phyloP scores from a whole-genome alignment of 1,140 invertebrate genomes.

The Leptopilina clavipes region DNA sequence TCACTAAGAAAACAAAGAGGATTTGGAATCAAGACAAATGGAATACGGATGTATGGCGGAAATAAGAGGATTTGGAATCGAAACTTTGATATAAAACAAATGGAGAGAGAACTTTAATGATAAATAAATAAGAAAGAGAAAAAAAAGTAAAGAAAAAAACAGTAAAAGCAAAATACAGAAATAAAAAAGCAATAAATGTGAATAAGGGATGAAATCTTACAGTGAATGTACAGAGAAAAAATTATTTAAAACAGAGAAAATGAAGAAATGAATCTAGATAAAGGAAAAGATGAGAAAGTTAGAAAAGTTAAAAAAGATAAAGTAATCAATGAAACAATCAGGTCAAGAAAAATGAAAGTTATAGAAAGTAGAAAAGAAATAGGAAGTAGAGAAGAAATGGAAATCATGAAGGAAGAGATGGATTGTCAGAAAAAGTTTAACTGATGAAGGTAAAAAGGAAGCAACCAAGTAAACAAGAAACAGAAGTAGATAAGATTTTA shows the following conservation, averaged over 20 bases:
- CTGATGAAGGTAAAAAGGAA: too few species aligned
- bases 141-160: not conserved
- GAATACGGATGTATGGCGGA: not conserved
- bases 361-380: slow-evolving; percentile 43
- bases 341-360: not conserved
- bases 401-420: slow-evolving; percentile 37
- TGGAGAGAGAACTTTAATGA: not conserved
- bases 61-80: not conserved
- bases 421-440: too few species aligned
- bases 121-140: not conserved
- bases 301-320: slow-evolving; percentile 15
- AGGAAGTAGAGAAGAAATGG: slow-evolving; percentile 37
- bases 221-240: too few species aligned
- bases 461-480: too few species aligned
- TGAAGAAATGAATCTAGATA: slow-evolving; percentile 17
- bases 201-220: too few species aligned
- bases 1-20: slow-evolving; percentile 47
- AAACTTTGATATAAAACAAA: not conserved
- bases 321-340: not conserved
- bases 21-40: not conserved
- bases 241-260: too few species aligned
- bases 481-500: too few species aligned
- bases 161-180: slow-evolving; percentile 39
- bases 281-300: slow-evolving; percentile 32
- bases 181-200: slow-evolving; percentile 39